phyloP scores from a whole-genome alignment of 2,113 vertebrate genomes.

The Pangasianodon hypophthalmus region DNA sequence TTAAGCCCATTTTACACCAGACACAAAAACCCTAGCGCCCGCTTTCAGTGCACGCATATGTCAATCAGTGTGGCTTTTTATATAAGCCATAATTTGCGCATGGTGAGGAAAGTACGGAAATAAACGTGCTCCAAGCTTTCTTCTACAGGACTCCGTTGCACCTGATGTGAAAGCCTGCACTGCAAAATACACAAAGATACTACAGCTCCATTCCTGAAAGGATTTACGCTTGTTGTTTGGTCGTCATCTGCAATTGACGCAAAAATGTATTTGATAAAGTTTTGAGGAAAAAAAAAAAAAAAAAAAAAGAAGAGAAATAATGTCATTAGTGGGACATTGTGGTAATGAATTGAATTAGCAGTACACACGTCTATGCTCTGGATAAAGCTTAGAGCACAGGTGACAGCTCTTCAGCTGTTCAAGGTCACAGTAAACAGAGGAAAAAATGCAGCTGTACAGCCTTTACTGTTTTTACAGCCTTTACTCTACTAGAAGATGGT shows the following conservation, averaged over 20 bases:
- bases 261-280: too few species aligned
- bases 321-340: not conserved
- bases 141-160: not conserved
- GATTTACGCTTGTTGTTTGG: not conserved
- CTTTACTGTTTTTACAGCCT: not conserved
- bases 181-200: not conserved
- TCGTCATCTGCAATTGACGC: too few species aligned
- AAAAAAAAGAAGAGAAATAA: not conserved
- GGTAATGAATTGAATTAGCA: not conserved
- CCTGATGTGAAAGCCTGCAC: too few species aligned
- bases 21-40: not conserved
- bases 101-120: not conserved
- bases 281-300: not conserved
- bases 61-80: not conserved
- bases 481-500: not conserved
- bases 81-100: not conserved
- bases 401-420: not conserved
- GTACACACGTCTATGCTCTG: not conserved
- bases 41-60: not conserved
- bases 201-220: not conserved
- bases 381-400: not conserved
- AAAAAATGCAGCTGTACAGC: not conserved
- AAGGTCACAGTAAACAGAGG: not conserved
- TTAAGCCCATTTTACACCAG: not conserved
- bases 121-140: not conserved